These are phyloP conservation scores for Drosophila funebris DNA, from an alignment of 1,140 invertebrate species.

Conservation along the genomic window DNA sequence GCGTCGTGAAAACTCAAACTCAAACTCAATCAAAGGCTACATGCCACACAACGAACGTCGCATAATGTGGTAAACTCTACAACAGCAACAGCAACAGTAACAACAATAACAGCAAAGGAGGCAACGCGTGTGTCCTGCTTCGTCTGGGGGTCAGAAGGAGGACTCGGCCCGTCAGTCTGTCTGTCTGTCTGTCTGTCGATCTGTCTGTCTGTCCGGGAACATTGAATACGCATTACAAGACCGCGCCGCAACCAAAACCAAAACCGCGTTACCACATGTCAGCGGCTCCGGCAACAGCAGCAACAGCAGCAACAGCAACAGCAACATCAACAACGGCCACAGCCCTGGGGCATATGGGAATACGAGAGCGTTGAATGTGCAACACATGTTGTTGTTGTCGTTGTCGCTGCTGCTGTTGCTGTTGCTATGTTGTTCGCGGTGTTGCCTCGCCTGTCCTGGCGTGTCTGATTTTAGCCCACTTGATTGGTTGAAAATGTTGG, in stretches of 20 bases:
- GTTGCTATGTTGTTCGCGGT: slow-evolving; percentile 39
- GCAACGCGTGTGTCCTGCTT: slow-evolving; percentile 69
- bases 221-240: slow-evolving; percentile 81
- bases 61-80: slow-evolving; percentile 71
- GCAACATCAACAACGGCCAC: slow-evolving; percentile 18
- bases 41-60: slow-evolving; percentile 55
- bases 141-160: slow-evolving; percentile 70
- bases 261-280: slow-evolving; percentile 80
- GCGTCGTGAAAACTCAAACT: slow-evolving; percentile 52
- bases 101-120: slow-evolving; percentile 22
- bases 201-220: slow-evolving; percentile 66
- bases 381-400: slow-evolving; percentile 71
- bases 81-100: slow-evolving; percentile 7
- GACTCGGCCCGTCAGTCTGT: slow-evolving; percentile 38
- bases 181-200: slow-evolving; percentile 38
- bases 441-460: slow-evolving; percentile 32
- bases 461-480: slow-evolving; percentile 67
- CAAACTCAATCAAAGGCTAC: slow-evolving; percentile 78
- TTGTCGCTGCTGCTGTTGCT: slow-evolving; percentile 24
- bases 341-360: slow-evolving; percentile 75
- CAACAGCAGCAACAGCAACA: slow-evolving; percentile 3
- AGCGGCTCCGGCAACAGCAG: slow-evolving; percentile 41
- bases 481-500: slow-evolving; percentile 73
- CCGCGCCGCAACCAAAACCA: slow-evolving; percentile 75
- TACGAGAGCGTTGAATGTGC: slow-evolving; percentile 68